These are phyloP conservation scores for Petrocephalus microphthalmus DNA, from an alignment of 2,113 vertebrate species.

Conservation along the genomic window DNA sequence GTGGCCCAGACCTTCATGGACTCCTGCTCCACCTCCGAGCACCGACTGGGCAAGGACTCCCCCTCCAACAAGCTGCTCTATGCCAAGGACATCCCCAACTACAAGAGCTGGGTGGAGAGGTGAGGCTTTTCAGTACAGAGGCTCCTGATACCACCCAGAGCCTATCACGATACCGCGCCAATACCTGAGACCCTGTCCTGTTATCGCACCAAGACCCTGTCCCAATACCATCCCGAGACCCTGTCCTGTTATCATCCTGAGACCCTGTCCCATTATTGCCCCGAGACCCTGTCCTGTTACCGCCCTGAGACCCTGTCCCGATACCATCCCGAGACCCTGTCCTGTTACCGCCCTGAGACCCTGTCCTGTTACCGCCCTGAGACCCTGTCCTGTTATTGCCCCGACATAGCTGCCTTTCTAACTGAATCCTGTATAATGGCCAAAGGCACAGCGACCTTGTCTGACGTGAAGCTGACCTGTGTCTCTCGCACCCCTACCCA, in stretches of 20 bases:
- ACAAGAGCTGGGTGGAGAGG: slow-evolving; percentile 99
- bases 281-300: no score
- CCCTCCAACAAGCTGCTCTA: slow-evolving; percentile 97
- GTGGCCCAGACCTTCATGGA: slow-evolving; percentile 99
- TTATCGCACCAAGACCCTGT: no score
- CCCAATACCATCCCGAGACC: no score
- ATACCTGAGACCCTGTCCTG: no score
- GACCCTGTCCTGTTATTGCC: background rate
- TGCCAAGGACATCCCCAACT: slow-evolving; percentile 98
- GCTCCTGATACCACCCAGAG: background rate
- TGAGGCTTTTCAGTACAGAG: slow-evolving; percentile 47
- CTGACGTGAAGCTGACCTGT: slow-evolving; percentile 75
- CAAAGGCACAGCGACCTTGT: slow-evolving; percentile 44
- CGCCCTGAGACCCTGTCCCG: no score
- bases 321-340: no score
- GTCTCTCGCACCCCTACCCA: background rate
- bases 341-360: background rate
- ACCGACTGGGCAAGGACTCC: slow-evolving; percentile 93
- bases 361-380: background rate
- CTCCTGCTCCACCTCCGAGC: slow-evolving; percentile 94
- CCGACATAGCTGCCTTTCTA: slow-evolving; percentile 67
- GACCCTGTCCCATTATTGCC: no score
- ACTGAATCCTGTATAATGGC: slow-evolving; percentile 82
- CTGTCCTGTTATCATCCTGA: no score
- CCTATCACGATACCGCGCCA: no score